Evolutionary conservation across 1,140 invertebrate genomes (phyloP), one percentile per base, ranked within the genome.

Genomic region (Drosophila truncata): DNA sequence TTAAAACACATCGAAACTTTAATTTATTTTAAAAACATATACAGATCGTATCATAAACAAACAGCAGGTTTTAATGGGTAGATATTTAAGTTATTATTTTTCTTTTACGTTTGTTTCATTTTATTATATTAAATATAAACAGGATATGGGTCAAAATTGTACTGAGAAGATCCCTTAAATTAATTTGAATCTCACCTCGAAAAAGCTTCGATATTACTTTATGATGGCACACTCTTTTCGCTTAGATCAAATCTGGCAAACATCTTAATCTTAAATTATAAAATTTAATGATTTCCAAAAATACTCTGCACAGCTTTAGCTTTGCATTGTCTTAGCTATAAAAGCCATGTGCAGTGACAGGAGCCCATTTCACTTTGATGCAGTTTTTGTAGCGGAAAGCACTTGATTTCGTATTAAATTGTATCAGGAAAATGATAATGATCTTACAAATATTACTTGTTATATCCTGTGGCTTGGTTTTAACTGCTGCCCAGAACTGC

Each of bases 101-200:
- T n/a, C n/a, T n/a, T n/a, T n/a, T n/a, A n/a, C n/a, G n/a, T n/a
- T n/a, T n/a, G n/a, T n/a, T n/a, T n/a, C n/a, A n/a, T 42, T 42
- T 2, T 42, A 18, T 11, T 20, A 2, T 44, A 27, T n/a, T n/a
- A n/a, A n/a, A n/a, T n/a, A n/a, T n/a, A n/a, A 25, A 3, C 11
- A 46, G 6, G 25, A 18, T 29, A 50, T 13, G 6, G 9, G 23
- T 0, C n/a, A 0, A 29, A 29, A 2, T 14, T 52, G 14, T 9
- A 20, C 3, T 25, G 0, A 1, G 4, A 18, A 18, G 3, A 10
- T 35, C 8, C 1, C 2, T 10, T 23, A 10, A 54, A 1, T 16
- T 16, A 23, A 6, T 54, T 23, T 35, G 4, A 54, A 54, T 54
- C 31, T 54, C 50, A 54, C 18, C 50, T 54, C 50, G 31, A 35